Percentiles rank a stretch among this genome's conserved stretches.
Conservation (phyloP, 2,113 vertebrate genomes). For the Burhinus bistriatus region DNA sequence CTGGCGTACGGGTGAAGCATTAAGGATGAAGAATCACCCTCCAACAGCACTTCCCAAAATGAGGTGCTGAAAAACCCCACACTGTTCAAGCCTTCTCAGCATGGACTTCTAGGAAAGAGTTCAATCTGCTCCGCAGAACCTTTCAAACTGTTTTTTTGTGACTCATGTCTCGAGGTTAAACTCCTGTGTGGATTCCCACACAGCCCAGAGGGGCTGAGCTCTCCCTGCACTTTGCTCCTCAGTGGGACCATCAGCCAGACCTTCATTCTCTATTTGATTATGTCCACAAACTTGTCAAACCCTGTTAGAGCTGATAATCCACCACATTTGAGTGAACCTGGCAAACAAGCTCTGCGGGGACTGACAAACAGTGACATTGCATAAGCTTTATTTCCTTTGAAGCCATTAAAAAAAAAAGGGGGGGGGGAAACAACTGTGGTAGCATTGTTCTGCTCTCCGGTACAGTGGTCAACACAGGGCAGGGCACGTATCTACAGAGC, state of each 20-base stretch:
- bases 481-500: rapidly evolving
- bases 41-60: not conserved
- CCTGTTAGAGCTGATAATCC: not conserved
- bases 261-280: not conserved
- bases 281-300: not conserved
- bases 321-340: not conserved
- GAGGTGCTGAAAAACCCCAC: not conserved
- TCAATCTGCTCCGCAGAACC: not conserved
- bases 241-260: not conserved
- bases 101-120: rapidly evolving
- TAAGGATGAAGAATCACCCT: not conserved
- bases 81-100: not conserved
- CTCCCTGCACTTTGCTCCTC: not conserved
- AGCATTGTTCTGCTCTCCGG: not conserved
- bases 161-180: rapidly evolving
- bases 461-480: not conserved
- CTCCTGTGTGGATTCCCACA: not conserved
- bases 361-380: not conserved
- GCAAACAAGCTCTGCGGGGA: not conserved
- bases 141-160: not conserved
- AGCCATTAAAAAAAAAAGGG: not conserved
- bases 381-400: not conserved
- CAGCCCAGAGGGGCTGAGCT: not conserved
- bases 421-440: rapidly evolving
- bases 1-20: not conserved